A percentile compares a stretch with the other conserved stretches of the same genome.
Evolutionary conservation across 2,797 vertebrate species (phyloP).

Genomic region (Loriculus beryllinus): DNA sequence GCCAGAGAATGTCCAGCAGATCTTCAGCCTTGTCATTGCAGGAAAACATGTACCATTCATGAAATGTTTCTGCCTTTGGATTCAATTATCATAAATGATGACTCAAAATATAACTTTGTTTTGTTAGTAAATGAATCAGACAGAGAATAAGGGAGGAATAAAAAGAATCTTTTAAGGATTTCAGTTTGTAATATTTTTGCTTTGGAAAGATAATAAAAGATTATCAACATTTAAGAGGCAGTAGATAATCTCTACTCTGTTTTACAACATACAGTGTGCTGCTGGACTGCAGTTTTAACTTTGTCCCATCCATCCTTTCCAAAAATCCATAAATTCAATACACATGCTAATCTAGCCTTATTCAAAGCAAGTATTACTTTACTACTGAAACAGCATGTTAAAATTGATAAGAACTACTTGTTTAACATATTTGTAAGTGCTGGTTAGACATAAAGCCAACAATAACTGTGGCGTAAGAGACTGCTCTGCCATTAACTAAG

Average conservation of each 20-base stretch:
- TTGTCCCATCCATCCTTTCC: not conserved
- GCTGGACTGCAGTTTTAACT: not conserved
- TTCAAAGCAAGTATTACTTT: not conserved
- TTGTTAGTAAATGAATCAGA: not conserved
- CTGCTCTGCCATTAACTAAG: not conserved
- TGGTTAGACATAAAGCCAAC: not conserved
- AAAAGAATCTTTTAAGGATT: not conserved
- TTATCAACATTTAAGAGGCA: accelerated
- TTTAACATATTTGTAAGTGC: not conserved
- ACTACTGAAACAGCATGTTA: not conserved
- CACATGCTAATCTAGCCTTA: not conserved
- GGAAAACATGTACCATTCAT: not conserved
- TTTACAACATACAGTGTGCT: not conserved
- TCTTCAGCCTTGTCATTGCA: not conserved
- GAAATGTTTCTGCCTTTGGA: not conserved
- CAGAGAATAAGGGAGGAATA: not conserved
- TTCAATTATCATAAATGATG: not conserved
- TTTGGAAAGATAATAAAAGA: not conserved
- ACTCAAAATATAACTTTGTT: not conserved
- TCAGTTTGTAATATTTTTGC: not conserved
- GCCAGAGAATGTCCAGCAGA: not conserved
- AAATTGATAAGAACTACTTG: not conserved
- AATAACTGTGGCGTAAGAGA: not conserved
- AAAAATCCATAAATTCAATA: not conserved
- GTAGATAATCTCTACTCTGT: not conserved